phyloP scores from a whole-genome alignment of 2,113 vertebrate genomes.

The Saguinus midas region DNA sequence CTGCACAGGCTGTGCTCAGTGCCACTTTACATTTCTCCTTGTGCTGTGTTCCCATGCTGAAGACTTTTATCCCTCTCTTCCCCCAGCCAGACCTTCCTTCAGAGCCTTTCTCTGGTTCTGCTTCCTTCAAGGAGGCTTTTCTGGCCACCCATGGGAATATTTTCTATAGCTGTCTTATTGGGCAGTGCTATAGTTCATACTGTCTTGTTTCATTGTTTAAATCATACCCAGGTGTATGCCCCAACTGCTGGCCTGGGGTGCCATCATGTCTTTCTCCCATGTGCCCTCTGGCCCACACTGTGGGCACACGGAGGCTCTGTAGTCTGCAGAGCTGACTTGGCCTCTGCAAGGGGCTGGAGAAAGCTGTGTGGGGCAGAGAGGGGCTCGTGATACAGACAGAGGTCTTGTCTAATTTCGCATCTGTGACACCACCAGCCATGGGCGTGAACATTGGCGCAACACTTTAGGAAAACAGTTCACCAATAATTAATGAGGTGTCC shows the following conservation, averaged over 20 bases:
- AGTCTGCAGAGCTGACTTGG: background rate
- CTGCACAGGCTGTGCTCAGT: background rate
- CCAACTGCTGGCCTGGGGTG: background rate
- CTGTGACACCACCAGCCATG: background rate
- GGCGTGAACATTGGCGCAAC: background rate
- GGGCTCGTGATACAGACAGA: background rate
- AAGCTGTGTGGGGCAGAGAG: background rate
- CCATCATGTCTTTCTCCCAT: background rate
- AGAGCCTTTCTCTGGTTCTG: background rate
- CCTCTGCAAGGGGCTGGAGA: background rate
- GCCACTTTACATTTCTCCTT: background rate
- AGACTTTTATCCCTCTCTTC: background rate
- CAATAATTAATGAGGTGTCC: background rate
- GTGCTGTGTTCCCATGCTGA: background rate
- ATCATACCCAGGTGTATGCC: background rate
- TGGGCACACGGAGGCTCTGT: background rate
- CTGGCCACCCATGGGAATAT: background rate
- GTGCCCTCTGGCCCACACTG: accelerated
- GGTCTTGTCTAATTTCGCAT: background rate
- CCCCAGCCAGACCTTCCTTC: background rate
- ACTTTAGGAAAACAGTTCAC: background rate
- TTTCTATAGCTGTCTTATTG: background rate
- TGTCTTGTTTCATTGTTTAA: background rate
- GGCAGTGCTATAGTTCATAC: background rate
- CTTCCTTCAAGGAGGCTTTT: background rate